A percentile compares a stretch with the other conserved stretches of the same genome.
These are phyloP conservation scores for Ophthalmolycus amberensis DNA, from an alignment of 2,113 vertebrate species.

Conservation along the genomic window DNA sequence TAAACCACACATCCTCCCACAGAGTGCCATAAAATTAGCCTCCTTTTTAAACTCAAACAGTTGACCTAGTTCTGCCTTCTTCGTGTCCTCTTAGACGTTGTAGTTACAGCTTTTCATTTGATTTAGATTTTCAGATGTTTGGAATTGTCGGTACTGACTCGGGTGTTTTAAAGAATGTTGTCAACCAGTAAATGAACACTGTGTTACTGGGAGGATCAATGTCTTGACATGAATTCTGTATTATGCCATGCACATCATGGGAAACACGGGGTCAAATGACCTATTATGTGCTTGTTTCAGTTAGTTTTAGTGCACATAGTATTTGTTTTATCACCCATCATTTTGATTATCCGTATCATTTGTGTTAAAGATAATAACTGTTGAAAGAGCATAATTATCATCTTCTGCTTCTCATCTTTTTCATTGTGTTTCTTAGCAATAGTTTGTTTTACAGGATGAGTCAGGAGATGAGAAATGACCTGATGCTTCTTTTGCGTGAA, in stretches of 20 bases:
- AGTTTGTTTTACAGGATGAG: neutral
- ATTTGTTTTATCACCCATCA: neutral
- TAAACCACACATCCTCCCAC: slow-evolving; percentile 65
- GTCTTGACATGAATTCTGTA: slow-evolving; percentile 5
- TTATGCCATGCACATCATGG: neutral
- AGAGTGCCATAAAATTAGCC: slow-evolving; percentile 39
- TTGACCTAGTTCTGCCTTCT: slow-evolving; percentile 37
- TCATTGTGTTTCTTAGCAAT: neutral
- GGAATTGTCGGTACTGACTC: neutral
- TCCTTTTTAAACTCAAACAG: slow-evolving; percentile 18
- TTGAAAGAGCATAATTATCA: neutral
- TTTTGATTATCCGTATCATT: neutral
- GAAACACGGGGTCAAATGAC: fast-evolving
- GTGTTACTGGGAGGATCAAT: too few species aligned
- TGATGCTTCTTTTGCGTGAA: neutral
- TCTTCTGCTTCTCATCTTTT: neutral
- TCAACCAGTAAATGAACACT: neutral
- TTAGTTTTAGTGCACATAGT: neutral
- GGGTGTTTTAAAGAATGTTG: neutral
- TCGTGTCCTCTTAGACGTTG: neutral
- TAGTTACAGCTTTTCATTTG: neutral
- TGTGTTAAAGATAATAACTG: neutral
- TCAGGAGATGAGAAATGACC: neutral
- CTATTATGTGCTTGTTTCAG: neutral
- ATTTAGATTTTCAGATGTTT: neutral